Base-by-base conservation (phyloP, 1,140 invertebrate genomes). In the Goniozus legneri region DNA sequence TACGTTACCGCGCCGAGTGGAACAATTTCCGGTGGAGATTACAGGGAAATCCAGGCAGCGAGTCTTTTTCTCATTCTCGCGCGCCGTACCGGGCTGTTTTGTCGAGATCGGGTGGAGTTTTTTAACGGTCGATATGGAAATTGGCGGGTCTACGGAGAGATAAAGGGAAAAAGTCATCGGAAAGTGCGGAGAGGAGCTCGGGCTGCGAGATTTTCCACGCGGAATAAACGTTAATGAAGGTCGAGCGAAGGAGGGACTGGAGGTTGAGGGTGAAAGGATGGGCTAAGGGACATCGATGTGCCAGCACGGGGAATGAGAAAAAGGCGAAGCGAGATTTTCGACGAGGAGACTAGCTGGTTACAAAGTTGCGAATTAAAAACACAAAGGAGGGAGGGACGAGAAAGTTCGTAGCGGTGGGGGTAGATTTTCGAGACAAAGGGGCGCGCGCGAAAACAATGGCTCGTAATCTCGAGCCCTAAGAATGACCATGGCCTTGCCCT, bases 401-500 rank as follows among this genome's bases (percentile, higher is more conserved):
- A 58, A 52, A 50, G 49, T 30, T 35, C 50, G 42, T 42, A 47
- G 30, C 36, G 32, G 50, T 37, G 43, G 34, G 38, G 49, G 62
- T 63, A 52, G 56, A 63, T 60, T 58, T 50, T n/a, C 65, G 71
- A 71, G 71, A 72, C 68, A 72, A 71, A 71, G 69, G 68, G 65
- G 58, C 60, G 64, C 50, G n/a, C n/a, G 48, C 43, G 51, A 54
- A 63, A 73, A 75, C 72, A 75, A 75, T 73, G 58, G 66, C 61
- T 69, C 69, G 71, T 75, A 75, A 75, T 75, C 72, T 75, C 66
- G 57, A 68, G 62, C 64, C 69, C 69, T 73, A 67, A 60, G 63
- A 71, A 65, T 66, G 64, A 62, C 58, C 62, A 54, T 60, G 61
- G 58, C 56, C 60, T 59, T 56, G 43, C 44, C 47, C 53, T 54